Base-by-base conservation (phyloP, 2,797 vertebrate genomes). In the Schizothorax lantsangensis region DNA sequence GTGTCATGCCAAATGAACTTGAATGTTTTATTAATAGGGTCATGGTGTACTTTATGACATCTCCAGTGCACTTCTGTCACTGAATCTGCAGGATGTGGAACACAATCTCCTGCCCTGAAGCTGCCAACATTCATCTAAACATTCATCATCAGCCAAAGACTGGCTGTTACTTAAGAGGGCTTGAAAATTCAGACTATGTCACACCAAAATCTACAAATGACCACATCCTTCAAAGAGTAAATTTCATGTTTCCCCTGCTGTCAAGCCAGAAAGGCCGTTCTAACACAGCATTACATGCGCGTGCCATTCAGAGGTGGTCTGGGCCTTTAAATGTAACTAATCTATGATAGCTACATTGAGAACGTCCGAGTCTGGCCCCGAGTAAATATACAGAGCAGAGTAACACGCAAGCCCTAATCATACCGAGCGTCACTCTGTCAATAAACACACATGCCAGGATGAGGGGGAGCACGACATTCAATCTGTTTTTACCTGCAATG, bases 351-450 rank as follows among this genome's bases (percentile, higher is more conserved):
- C 92, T 93, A 87, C 88, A 91, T 91, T 90, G 91, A 94, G 93
- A 93, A 95, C 92, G 95, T 95, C 93, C 92, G 92, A 94, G 92
- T 89, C 93, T 87, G 91, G 89, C 87, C 92, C 88, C 90, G 90
- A 89, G 89, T 95, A 96, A 95, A 96, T 96, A 96, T 94, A 95
- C 95, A 95, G 91, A 86, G 82, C 88, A 90, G 79, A 33, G 59
- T 75, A 74, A 84, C 83, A 74, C 66, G 74, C 78, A 75, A 88
- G 90, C 93, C 95, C 94, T 94, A 96, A 96, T 96, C 95, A 95
- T 87, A 88, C 88, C 17, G 21, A 83, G 88, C 92, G 89, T 91
- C 91, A 71, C 91, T 95, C 90, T 86, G 89, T 95, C 94, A 96
- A 95, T 93, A 96, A 96, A 96, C 95, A 96, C 87, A 89, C 90